Conservation (phyloP, 2,888 invertebrate genomes). For the Myopa testacea region DNA sequence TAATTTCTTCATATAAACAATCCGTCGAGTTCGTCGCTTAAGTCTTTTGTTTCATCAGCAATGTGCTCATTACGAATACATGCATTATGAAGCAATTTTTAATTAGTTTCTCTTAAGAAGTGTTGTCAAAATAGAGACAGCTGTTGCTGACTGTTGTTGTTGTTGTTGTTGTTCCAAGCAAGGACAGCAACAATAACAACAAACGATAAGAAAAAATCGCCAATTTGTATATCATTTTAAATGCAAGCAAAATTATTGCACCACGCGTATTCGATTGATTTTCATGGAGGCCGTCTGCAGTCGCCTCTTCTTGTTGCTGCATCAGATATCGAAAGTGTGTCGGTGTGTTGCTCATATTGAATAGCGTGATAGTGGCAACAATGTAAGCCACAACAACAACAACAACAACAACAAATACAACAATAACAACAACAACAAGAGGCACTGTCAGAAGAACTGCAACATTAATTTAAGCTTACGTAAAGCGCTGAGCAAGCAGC, state of each 20-base stretch:
- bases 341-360: neutral
- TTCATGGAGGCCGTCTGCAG: neutral
- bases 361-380: conserved; percentile 6
- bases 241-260: neutral
- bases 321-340: neutral
- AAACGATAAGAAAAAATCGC: conserved; percentile 6
- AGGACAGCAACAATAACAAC: conserved; percentile 17
- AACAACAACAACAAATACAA: neutral
- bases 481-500: neutral
- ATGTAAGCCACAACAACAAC: neutral
- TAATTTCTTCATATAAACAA: neutral
- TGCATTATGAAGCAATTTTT: neutral
- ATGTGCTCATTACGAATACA: neutral
- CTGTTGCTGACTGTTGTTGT: neutral
- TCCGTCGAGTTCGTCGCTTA: neutral
- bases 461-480: neutral
- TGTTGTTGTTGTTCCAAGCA: neutral
- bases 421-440: neutral
- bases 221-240: neutral
- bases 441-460: neutral
- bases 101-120: neutral
- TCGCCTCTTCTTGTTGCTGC: neutral
- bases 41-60: neutral
- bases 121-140: neutral
- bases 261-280: neutral